Percentiles rank a stretch among this genome's conserved stretches.
Conservation (phyloP, 2,797 vertebrate genomes). For the Alcedo atthis region DNA sequence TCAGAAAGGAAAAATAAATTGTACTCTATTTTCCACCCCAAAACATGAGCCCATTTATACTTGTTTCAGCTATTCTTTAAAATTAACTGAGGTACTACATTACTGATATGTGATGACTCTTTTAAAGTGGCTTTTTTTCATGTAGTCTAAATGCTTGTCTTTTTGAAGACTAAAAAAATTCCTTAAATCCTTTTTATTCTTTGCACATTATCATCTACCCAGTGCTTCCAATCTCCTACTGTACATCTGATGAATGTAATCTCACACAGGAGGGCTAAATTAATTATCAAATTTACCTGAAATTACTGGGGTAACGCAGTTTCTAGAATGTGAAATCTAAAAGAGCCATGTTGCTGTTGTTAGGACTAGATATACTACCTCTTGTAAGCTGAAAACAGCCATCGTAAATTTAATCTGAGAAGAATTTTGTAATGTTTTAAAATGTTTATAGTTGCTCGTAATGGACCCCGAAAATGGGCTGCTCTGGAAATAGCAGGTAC, state of each 20-base stretch:
- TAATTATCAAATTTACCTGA: not conserved
- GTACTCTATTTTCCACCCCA: not conserved
- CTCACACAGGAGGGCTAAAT: not conserved
- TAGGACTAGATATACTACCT: not conserved
- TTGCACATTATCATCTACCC: not conserved
- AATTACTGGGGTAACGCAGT: not conserved
- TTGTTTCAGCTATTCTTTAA: not conserved
- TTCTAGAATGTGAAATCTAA: not conserved
- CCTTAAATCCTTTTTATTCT: not conserved
- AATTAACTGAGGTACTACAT: not conserved
- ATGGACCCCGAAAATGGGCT: not conserved
- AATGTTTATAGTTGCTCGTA: not conserved
- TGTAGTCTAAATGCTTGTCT: not conserved
- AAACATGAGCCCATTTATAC: not conserved
- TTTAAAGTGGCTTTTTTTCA: not conserved
- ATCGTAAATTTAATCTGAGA: not conserved
- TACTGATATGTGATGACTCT: fast-evolving
- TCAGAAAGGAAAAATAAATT: not conserved
- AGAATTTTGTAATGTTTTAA: not conserved
- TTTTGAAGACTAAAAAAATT: not conserved
- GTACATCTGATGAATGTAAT: not conserved
- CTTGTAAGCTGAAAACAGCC: not conserved
- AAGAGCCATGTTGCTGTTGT: not conserved
- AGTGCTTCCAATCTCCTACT: not conserved
- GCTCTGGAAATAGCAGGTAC: not conserved